Evolutionary conservation across 2,113 vertebrate species (phyloP).

Genomic region (Candoia aspera): DNA sequence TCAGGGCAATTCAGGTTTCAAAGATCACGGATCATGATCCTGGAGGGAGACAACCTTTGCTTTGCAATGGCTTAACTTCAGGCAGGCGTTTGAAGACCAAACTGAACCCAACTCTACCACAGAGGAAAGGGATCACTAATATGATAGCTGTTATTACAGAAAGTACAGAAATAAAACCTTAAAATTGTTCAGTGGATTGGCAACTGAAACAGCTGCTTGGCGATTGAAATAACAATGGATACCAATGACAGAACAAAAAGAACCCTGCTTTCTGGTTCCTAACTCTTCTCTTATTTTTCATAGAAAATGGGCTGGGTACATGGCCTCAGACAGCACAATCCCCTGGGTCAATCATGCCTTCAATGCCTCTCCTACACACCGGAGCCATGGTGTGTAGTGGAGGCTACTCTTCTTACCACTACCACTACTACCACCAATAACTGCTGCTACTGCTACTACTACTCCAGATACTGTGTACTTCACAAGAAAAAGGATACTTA

Average conservation of each 20-base stretch:
- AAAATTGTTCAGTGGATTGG: not conserved
- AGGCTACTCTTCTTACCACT: not conserved
- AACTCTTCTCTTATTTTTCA: not conserved
- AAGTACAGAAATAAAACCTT: not conserved
- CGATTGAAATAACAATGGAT: not conserved
- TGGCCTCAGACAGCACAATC: not conserved
- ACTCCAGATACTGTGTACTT: not conserved
- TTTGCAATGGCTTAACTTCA: not conserved
- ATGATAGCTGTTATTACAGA: not conserved
- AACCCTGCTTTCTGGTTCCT: not conserved
- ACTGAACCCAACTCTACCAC: not conserved
- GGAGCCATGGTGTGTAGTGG: not conserved
- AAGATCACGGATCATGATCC: not conserved
- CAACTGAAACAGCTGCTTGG: not conserved
- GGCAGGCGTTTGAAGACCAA: not conserved
- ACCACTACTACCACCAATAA: not conserved
- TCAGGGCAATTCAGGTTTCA: not conserved
- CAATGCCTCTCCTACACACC: not conserved
- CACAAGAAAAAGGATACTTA: slow-evolving; percentile 69
- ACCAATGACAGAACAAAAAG: not conserved
- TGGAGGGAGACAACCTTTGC: not conserved
- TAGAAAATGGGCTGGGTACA: not conserved
- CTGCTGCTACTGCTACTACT: not conserved
- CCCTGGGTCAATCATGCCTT: not conserved
- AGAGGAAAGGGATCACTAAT: not conserved